Evolutionary conservation across 2,888 invertebrate species (phyloP), one percentile per base, ranked within the genome.

Genomic region (Caenorhabditis parvicauda): DNA sequence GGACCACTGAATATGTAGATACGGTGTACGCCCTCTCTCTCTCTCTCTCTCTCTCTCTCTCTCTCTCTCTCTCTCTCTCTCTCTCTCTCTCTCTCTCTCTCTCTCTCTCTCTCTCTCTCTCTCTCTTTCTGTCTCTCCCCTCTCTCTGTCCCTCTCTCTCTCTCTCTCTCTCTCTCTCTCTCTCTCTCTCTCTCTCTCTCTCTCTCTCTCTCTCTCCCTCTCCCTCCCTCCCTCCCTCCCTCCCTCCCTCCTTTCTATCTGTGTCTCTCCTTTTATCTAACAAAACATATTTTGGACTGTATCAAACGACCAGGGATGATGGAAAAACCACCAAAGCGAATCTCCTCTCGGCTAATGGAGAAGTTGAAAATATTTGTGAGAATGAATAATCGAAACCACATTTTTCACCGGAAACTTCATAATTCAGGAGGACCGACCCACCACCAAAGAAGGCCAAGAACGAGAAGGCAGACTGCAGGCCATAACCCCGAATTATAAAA

Each of bases 401-500:
- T n/a, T n/a, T n/a, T n/a, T n/a, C n/a, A n/a, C n/a, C n/a, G n/a
- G n/a, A 45, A 54, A n/a, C n/a, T n/a, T n/a, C n/a, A n/a, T n/a
- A n/a, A n/a, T 69, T 22, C 59, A 73, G 73, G 69, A 71, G 51
- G 73, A 67, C 49, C 51, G 55, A 24, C 70, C 73, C 24, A 51
- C 56, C 3, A 73, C 73, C 1, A 58, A 59, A 47, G 54, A 69
- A 43, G 73, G 70, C 12, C 56, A 56, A 54, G 65, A 59, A 19
- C 56, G 61, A 27, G 64, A 63, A 9, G 69, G 67, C 14, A 62
- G 64, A 22, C 64, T 75, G 42, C 57, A 66, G 41, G 67, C 74
- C 27, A 76, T 79, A 54, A 77, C 78, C 3, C 79, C 79, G 44
- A 70, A 64, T 58, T 79, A 77, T 60, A 79, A 79, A 61, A 56